These are phyloP conservation scores for Dromiciops gliroides DNA, from an alignment of 2,113 vertebrate genomes.

Conservation along the genomic window DNA sequence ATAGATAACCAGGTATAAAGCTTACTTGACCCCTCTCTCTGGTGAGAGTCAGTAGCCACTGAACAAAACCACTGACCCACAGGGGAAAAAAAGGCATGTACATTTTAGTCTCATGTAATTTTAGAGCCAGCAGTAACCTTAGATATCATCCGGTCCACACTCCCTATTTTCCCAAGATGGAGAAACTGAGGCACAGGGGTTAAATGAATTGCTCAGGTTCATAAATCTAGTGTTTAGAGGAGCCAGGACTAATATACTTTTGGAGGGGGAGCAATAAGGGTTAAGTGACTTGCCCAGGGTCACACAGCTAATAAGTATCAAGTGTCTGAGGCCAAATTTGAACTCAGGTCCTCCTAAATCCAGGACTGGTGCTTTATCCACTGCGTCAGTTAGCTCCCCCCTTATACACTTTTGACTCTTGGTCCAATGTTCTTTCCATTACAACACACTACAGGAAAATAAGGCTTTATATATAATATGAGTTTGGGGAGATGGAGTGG, in stretches of 20 bases:
- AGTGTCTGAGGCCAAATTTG: no score
- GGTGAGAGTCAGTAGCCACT: not conserved
- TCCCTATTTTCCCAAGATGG: not conserved
- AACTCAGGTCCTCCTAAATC: no score
- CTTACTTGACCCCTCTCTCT: not conserved
- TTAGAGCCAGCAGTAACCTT: not conserved
- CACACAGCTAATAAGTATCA: no score
- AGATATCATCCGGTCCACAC: not conserved
- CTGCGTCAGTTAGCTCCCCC: no score
- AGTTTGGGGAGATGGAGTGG: not conserved
- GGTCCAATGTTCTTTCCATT: not conserved
- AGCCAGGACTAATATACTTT: no score
- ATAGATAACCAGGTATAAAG: not conserved
- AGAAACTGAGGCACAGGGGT: not conserved
- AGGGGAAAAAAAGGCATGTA: not conserved
- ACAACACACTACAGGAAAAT: not conserved
- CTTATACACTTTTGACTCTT: not conserved
- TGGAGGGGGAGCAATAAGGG: no score
- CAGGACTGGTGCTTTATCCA: no score
- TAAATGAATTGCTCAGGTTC: not conserved
- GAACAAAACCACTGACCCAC: not conserved
- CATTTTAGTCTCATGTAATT: not conserved
- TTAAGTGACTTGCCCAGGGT: no score
- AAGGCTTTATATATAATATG: not conserved
- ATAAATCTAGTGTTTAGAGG: not conserved